These are phyloP conservation scores for Lysandra coridon DNA, from an alignment of 2,888 invertebrate genomes.

Conservation along the genomic window DNA sequence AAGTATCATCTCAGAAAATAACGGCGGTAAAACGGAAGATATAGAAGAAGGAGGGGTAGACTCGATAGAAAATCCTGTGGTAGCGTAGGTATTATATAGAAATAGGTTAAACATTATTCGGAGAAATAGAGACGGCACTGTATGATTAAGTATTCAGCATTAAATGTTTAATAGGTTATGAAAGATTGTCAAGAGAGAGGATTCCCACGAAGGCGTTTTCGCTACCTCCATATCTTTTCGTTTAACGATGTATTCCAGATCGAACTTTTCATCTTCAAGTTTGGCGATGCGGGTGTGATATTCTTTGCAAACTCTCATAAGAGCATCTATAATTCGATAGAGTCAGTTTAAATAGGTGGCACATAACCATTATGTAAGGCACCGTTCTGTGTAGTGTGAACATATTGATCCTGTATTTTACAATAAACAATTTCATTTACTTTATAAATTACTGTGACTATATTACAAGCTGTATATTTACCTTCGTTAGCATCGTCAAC, in stretches of 20 bases:
- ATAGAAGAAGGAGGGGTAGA: slow-evolving; percentile 60
- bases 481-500: slow-evolving; percentile 97
- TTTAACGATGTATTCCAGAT: slow-evolving; percentile 98
- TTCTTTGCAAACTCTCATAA: slow-evolving; percentile 88
- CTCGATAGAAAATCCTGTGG: slow-evolving; percentile 50
- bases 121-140: slow-evolving; percentile 68
- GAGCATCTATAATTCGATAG: slow-evolving; percentile 84
- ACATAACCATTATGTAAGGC: slow-evolving; percentile 44
- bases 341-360: slow-evolving; percentile 54
- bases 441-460: slow-evolving; percentile 32
- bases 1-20: slow-evolving; percentile 58
- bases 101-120: slow-evolving; percentile 58
- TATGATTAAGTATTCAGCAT: slow-evolving; percentile 66
- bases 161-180: slow-evolving; percentile 69
- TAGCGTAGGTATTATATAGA: slow-evolving; percentile 53
- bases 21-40: slow-evolving; percentile 62
- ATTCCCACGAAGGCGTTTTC: slow-evolving; percentile 60
- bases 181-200: slow-evolving; percentile 69
- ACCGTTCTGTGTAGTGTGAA: slow-evolving; percentile 53
- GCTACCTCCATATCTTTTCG: slow-evolving; percentile 99
- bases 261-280: slow-evolving; percentile 97
- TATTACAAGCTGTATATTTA: slow-evolving; percentile 61
- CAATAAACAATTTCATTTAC: slow-evolving; percentile 34
- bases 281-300: slow-evolving; percentile 93
- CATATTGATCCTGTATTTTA: slow-evolving; percentile 35